Evolutionary conservation across 1,140 invertebrate species (phyloP), one percentile per base, ranked within the genome.

Genomic region (Meloidogyne chitwoodi): DNA sequence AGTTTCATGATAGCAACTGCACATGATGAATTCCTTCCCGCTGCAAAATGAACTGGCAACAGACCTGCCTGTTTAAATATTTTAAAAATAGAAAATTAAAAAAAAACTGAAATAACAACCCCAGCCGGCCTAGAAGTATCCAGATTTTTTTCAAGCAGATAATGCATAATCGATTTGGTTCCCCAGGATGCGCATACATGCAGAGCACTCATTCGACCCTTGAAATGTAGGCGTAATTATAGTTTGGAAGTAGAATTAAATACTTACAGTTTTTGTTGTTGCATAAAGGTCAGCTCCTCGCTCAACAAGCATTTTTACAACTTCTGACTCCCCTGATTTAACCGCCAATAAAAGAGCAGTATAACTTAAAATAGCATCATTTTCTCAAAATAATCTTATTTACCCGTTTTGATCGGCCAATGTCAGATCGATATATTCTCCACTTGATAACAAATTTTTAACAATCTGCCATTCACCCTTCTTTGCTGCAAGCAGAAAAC

Each of bases 171-270:
- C 22, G 86, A 68, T 24, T 83, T 83, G 22, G 69, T 80, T 3
- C 74, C 77, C 69, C 84, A 87, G 67, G 81, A 80, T 4, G 84
- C 84, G 12, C 80, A 80, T 29, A 86, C 81, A 64, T 86, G 85
- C n/a, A 76, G 64, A 1, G 77, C 79, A 24, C 69, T 84, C 48
- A 85, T 76, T 24, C 81, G 69, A 19, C 86, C 85, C 80, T 84
- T 22, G 22, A 82, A 77, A 38, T 38, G 10, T 38, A 8, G 34
- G 10, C 10, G 8, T 38, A n/a, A n/a, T n/a, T n/a, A n/a, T n/a
- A n/a, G n/a, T n/a, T n/a, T n/a, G n/a, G 4, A 38, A 38, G 2
- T 31, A 68, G 22, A 78, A 68, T 70, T 34, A 65, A 2, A 68
- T 38, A 27, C 41, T 14, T 16, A 68, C 12, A 3, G 1, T 73